Evolutionary conservation across 2,888 invertebrate genomes (phyloP), one percentile per base, ranked within the genome.

Genomic region (Pristionchus fissidentatus): DNA sequence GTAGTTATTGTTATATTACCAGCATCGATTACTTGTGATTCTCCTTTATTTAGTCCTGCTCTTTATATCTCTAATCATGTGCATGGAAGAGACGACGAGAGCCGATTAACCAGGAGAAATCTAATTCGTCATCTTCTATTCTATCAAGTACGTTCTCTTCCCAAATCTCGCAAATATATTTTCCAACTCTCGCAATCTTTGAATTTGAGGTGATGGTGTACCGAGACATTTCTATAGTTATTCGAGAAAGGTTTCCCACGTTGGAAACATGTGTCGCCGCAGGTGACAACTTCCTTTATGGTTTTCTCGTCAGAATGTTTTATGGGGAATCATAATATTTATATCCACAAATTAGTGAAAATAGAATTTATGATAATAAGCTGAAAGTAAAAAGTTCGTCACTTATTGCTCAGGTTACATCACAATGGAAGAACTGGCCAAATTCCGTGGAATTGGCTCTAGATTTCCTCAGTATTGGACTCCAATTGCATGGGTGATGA

Each of bases 381-480:
- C n/a, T n/a, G n/a, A n/a, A 15, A 43, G 75, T 5, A 22, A n/a
- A 75, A 1, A 4, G 43, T 43, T 19, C 4, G 1, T 43, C 7
- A 41, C 22, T 22, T 43, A 7, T 26, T 32, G n/a, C 19, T 66
- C 70, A 82, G 82, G 82, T 0, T 82, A 82, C 43, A 32, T 82
- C 66, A 82, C 82, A 5, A 29, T 15, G 10, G 32, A 66, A 8
- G 82, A 82, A 29, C 32, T 82, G 46, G 32, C 19, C 7, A 35
- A 26, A 41, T 82, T 66, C 49, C 49, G 52, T 3, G 26, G 38
- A 19, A 46, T 66, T 5, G 82, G 52, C 29, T 82, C 82, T 29
- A 66, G 70, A 13, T 82, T 66, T 35, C 80, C 80, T 41, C 80
- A 80, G n/a, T 82, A 82, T 38, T 82, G 70, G 66, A 62, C 82